Evolutionary conservation across 1,140 invertebrate species (phyloP), one percentile per base, ranked within the genome.

Genomic region (Lethrus apterus): DNA sequence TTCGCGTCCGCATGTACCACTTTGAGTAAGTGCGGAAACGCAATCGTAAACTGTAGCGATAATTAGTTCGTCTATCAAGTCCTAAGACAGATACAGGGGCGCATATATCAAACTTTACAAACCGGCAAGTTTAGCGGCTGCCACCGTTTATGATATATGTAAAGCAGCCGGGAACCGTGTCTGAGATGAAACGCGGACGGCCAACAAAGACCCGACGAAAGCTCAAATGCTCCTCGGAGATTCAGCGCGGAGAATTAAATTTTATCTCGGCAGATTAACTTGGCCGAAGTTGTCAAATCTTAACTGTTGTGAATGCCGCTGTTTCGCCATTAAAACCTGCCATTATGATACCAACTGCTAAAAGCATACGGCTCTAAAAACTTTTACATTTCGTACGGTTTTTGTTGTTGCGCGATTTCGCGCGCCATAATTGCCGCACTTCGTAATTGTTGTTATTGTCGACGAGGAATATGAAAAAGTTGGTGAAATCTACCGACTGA

Each of bases 221-320:
- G 52, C 50, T 29, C 43, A 52, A 55, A 52, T 49, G 47, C 36
- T 45, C 54, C 54, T 50, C 34, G n/a, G 54, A 52, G 54, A 45
- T 36, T 43, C 46, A 46, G 35, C 33, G 31, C 15, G 33, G 54
- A 40, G 54, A 52, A 55, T 55, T 55, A 55, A 55, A 55, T 55
- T 55, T 55, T 55, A 55, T 55, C 51, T 52, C 46, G 23, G 30
- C n/a, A 55, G 54, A 55, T 55, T 55, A 55, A 55, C 54, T 52
- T 52, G 50, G 18, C 46, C 49, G 35, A 48, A 49, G 54, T 55
- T 55, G 54, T 55, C 54, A 55, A 55, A 55, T 52, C 44, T 44
- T 55, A 55, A 55, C 52, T 31, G 52, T 54, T 47, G 52, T 43
- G 52, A 50, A 49, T 49, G 44, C 24, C 13, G 36, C 44, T 17